Evolutionary conservation across 2,888 invertebrate species (phyloP).

Genomic region (Maniola hyperantus): DNA sequence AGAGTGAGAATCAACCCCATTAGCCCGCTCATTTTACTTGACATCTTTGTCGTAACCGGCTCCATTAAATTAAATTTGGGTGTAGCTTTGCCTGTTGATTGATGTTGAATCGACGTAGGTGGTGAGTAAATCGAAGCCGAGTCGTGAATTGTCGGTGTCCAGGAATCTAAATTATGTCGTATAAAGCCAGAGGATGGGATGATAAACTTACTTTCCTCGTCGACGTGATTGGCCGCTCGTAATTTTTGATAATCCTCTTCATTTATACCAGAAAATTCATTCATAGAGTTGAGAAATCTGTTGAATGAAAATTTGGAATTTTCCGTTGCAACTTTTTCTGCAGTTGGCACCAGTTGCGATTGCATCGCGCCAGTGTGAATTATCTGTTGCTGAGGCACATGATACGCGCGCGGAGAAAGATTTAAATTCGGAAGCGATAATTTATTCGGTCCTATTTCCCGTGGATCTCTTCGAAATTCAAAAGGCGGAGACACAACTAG

Average conservation of each 20-base stretch:
- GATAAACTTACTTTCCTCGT: constrained; percentile 14
- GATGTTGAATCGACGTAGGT: constrained; percentile 20
- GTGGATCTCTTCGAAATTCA: constrained; percentile 50
- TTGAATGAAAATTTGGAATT: constrained; percentile 46
- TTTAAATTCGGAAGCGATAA: constrained; percentile 37
- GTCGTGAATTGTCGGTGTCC: constrained; percentile 27
- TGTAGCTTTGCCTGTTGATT: constrained; percentile 22
- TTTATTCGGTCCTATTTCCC: constrained; percentile 34
- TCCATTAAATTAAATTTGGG: constrained; percentile 52
- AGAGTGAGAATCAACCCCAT: constrained; percentile 62
- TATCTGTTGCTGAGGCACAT: constrained; percentile 38
- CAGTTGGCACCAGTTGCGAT: constrained; percentile 36
- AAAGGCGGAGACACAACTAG: constrained; percentile 52
- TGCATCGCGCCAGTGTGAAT: constrained; percentile 36
- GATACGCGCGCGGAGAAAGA: constrained; percentile 35
- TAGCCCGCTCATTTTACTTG: constrained; percentile 63
- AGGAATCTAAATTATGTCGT: constrained; percentile 27
- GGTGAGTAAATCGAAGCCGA: constrained; percentile 21
- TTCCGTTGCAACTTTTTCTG: constrained; percentile 37
- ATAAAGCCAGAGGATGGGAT: constrained; percentile 12
- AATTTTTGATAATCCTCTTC: constrained; percentile 29
- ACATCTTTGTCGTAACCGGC: constrained; percentile 58
- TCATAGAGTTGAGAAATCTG: constrained; percentile 52
- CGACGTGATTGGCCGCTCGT: constrained; percentile 19
- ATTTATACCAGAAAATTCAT: constrained; percentile 40